These are phyloP conservation scores for Acleris sparsana DNA, from an alignment of 2,888 invertebrate genomes.

Conservation along the genomic window DNA sequence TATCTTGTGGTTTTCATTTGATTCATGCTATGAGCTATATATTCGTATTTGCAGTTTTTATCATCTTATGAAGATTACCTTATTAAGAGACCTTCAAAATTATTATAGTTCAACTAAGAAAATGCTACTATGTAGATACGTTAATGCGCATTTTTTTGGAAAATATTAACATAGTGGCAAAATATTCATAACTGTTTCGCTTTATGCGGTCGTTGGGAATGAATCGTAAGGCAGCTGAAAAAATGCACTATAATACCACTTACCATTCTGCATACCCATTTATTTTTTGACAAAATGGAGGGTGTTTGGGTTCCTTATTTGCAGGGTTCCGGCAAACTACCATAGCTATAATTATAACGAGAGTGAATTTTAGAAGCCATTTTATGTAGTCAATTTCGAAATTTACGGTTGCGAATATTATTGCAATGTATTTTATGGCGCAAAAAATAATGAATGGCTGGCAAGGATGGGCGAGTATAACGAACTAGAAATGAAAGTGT, in stretches of 20 bases:
- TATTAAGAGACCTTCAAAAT: too few relatives aligned
- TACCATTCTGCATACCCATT: constrained; percentile 4
- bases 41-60: too few relatives aligned
- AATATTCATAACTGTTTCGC: too few relatives aligned
- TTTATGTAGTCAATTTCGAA: constrained; percentile 65
- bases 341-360: constrained; percentile 64
- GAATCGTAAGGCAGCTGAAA: too few relatives aligned
- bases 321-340: constrained; percentile 51
- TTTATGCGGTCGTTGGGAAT: too few relatives aligned
- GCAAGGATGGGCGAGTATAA: constrained; percentile 17
- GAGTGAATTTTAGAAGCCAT: constrained; percentile 65
- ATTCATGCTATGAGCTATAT: too few relatives aligned
- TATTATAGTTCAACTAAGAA: too few relatives aligned
- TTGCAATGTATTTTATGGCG: constrained; percentile 51
- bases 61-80: too few relatives aligned
- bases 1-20: too few relatives aligned
- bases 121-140: too few relatives aligned
- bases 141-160: too few relatives aligned
- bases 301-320: constrained; percentile 71
- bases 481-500: constrained; percentile 11
- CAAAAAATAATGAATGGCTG: constrained; percentile 45
- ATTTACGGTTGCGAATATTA: constrained; percentile 64
- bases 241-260: not conserved
- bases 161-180: too few relatives aligned
- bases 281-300: constrained; percentile 61